Percentiles rank a stretch among this genome's conserved stretches.
Evolutionary conservation across 2,113 vertebrate species (phyloP).

Genomic region (Myocastor coypus): DNA sequence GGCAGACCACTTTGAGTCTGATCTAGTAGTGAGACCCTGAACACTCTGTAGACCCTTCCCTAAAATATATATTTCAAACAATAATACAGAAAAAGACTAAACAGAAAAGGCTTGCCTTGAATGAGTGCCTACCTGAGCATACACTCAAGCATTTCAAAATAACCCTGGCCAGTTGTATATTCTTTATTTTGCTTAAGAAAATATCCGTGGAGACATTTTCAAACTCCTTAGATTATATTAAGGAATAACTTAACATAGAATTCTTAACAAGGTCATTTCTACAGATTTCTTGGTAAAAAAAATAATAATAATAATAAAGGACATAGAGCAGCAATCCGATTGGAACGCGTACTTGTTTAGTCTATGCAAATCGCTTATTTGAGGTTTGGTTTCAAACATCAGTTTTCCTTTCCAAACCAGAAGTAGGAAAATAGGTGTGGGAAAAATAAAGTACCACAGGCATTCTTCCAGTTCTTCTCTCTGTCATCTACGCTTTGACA

Average conservation of each 20-base stretch:
- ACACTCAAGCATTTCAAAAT: background rate
- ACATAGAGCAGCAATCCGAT: background rate
- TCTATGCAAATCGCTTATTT: background rate
- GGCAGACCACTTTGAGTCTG: too few species aligned
- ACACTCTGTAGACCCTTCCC: too few species aligned
- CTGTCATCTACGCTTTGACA: background rate
- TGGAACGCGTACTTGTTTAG: background rate
- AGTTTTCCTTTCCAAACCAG: background rate
- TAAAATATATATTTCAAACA: too few species aligned
- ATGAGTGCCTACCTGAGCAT: background rate
- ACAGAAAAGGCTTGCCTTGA: background rate
- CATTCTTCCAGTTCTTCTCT: background rate
- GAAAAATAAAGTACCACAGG: background rate
- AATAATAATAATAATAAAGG: background rate
- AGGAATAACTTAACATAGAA: background rate
- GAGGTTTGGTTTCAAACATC: background rate
- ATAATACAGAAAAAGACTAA: background rate
- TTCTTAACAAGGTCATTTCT: conserved; percentile 6
- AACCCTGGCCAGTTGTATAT: background rate
- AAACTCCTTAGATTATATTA: background rate
- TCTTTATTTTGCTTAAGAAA: background rate
- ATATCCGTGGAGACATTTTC: background rate
- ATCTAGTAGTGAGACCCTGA: too few species aligned
- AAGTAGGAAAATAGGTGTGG: background rate
- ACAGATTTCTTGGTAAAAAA: background rate